A percentile compares a stretch with the other conserved stretches of the same genome.
phyloP scores from a whole-genome alignment of 2,888 invertebrate genomes.

The Lacanobia wlatinum region DNA sequence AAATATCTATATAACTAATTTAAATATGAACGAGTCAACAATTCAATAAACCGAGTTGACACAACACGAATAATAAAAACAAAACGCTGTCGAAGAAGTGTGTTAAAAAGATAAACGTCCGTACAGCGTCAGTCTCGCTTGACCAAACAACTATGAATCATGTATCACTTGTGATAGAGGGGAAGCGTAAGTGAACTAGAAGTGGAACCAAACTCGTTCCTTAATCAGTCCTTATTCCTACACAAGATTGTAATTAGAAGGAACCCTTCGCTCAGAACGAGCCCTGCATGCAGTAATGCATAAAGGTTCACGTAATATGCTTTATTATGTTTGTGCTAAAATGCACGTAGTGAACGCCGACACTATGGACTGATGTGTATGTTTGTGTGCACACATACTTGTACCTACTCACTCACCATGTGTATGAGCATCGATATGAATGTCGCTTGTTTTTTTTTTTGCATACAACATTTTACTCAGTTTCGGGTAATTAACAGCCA shows the following conservation, averaged over 20 bases:
- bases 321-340: slow-evolving; percentile 69
- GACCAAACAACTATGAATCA: slow-evolving; percentile 64
- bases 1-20: slow-evolving; percentile 9
- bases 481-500: slow-evolving; percentile 51
- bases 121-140: slow-evolving; percentile 46
- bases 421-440: slow-evolving; percentile 63
- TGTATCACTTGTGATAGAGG: slow-evolving; percentile 50
- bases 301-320: slow-evolving; percentile 71
- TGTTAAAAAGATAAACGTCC: slow-evolving; percentile 57
- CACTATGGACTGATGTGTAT: slow-evolving; percentile 58
- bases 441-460: slow-evolving; percentile 69
- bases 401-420: slow-evolving; percentile 53
- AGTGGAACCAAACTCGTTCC: slow-evolving; percentile 45
- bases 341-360: slow-evolving; percentile 66
- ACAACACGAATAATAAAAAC: slow-evolving; percentile 46
- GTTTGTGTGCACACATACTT: slow-evolving; percentile 62
- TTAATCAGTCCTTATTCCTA: slow-evolving; percentile 29
- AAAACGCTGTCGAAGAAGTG: slow-evolving; percentile 45
- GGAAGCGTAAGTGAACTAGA: slow-evolving; percentile 48
- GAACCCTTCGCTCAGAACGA: slow-evolving; percentile 20
- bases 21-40: slow-evolving; percentile 29
- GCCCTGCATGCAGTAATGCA: slow-evolving; percentile 67
- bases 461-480: slow-evolving; percentile 36
- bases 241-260: slow-evolving; percentile 30
- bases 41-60: slow-evolving; percentile 40